Percentiles rank a stretch among this genome's conserved stretches.
These are phyloP conservation scores for Callocephalon fimbriatum DNA, from an alignment of 2,113 vertebrate species.

Conservation along the genomic window DNA sequence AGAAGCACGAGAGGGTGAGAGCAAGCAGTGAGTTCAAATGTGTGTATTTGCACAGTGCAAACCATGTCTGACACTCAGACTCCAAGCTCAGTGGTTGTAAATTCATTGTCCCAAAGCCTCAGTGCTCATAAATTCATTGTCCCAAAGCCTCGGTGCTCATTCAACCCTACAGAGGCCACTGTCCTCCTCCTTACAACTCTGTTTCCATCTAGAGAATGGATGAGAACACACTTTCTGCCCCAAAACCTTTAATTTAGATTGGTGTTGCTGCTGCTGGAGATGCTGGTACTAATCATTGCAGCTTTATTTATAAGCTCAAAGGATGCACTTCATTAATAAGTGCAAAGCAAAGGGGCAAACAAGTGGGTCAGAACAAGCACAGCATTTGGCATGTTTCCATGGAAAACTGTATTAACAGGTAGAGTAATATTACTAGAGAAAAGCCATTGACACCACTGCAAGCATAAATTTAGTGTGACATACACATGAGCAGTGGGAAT, in stretches of 20 bases:
- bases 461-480: neutral
- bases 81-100: neutral
- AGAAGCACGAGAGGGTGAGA: neutral
- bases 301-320: neutral
- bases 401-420: neutral
- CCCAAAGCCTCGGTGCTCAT: neutral
- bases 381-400: neutral
- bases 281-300: neutral
- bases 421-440: neutral
- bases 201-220: neutral
- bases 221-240: neutral
- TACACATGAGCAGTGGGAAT: neutral
- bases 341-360: neutral
- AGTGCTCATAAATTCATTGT: neutral
- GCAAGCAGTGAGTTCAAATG: neutral
- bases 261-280: fast-evolving
- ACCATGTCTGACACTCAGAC: neutral
- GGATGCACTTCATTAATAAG: neutral
- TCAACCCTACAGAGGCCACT: neutral
- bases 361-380: neutral
- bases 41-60: neutral
- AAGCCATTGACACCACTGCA: neutral
- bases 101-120: neutral
- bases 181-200: neutral
- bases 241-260: neutral